Evolutionary conservation across 2,113 vertebrate genomes (phyloP).

Genomic region (Carassius gibelio): DNA sequence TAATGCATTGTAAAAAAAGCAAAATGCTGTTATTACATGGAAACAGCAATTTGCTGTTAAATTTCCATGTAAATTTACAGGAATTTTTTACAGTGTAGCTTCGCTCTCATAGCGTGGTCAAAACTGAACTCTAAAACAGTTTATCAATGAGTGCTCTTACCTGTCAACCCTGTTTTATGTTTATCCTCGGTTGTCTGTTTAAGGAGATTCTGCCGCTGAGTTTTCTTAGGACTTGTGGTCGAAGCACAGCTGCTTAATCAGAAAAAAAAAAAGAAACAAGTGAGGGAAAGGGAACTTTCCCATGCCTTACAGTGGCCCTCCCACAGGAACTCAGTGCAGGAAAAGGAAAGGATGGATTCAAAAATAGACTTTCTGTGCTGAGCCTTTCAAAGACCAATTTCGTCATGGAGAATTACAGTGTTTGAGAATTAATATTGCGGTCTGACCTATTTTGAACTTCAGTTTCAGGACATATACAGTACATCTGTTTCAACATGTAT

Average conservation of each 20-base stretch:
- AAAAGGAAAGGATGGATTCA: constrained; percentile 73
- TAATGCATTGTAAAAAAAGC: too few relatives aligned
- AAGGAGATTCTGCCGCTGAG: constrained; percentile 26
- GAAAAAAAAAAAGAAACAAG: constrained; percentile 54
- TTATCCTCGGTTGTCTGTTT: constrained; percentile 24
- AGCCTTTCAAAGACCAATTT: constrained; percentile 32
- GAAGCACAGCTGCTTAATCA: constrained; percentile 40
- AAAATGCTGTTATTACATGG: too few relatives aligned
- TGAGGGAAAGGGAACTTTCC: constrained; percentile 71
- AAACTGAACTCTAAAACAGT: neutral
- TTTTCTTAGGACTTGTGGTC: constrained; percentile 2
- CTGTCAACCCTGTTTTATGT: constrained; percentile 63
- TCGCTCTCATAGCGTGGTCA: neutral
- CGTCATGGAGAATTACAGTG: constrained; percentile 45
- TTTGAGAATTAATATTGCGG: neutral
- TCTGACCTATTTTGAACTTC: neutral
- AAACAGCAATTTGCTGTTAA: too few relatives aligned
- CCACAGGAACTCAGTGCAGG: constrained; percentile 76
- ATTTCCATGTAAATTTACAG: too few relatives aligned
- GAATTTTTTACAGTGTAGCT: too few relatives aligned
- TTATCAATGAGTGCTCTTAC: constrained; percentile 39
- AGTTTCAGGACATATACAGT: too few relatives aligned
- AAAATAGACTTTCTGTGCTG: constrained; percentile 54
- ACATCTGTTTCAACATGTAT: neutral
- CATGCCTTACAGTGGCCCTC: constrained; percentile 68